Evolutionary conservation across 2,113 vertebrate species (phyloP).

Genomic region (Cranoglanis bouderius): DNA sequence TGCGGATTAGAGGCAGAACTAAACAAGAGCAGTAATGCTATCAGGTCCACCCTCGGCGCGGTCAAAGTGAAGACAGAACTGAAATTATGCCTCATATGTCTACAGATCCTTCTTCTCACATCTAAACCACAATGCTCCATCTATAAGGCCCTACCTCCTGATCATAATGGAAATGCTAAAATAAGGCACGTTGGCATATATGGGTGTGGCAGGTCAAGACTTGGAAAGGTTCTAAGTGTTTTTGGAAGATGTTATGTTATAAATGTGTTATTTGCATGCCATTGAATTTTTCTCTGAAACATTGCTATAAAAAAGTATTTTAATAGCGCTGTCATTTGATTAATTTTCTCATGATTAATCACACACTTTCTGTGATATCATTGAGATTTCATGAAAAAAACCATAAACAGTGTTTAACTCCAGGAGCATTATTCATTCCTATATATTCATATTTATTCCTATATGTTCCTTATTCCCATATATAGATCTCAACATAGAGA

Average conservation of each 20-base stretch:
- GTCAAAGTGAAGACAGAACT: constrained; percentile 7
- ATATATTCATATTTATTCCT: not conserved
- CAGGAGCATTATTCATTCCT: not conserved
- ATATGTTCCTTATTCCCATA: not conserved
- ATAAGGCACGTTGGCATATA: not conserved
- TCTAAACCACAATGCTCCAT: not conserved
- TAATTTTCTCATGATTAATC: not conserved
- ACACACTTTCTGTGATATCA: not conserved
- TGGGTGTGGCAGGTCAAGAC: not conserved
- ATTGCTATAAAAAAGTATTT: not conserved
- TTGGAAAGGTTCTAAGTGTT: not conserved
- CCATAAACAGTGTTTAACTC: not conserved
- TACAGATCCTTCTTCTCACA: not conserved
- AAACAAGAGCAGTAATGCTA: not conserved
- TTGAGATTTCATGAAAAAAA: not conserved
- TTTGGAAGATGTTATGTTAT: not conserved
- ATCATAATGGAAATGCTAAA: not conserved
- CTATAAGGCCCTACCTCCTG: not conserved
- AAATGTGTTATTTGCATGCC: not conserved
- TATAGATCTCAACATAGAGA: not conserved
- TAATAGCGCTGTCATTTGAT: not conserved
- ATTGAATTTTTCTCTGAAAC: too few species aligned
- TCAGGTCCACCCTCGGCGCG: not conserved
- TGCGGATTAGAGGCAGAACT: not conserved
- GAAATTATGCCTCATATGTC: not conserved